Evolutionary conservation across 2,113 vertebrate species (phyloP).

Genomic region (Ictalurus punctatus): DNA sequence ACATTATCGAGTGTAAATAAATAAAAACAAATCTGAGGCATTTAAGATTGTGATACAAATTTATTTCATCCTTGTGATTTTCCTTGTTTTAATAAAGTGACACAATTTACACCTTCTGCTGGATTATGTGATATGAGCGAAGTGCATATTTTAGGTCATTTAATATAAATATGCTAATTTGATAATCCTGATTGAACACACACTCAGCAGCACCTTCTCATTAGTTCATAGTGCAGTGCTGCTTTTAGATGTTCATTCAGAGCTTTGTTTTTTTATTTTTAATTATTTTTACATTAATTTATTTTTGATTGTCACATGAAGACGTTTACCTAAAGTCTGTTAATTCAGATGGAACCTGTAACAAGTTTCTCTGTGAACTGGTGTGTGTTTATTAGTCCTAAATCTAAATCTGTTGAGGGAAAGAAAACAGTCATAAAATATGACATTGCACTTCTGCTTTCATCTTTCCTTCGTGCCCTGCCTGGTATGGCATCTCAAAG

Average conservation of each 20-base stretch:
- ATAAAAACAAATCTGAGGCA: not conserved
- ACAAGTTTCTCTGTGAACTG: constrained; percentile 1
- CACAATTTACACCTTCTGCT: not conserved
- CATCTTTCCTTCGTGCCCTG: constrained; percentile 39
- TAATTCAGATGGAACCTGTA: not conserved
- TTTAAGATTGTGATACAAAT: not conserved
- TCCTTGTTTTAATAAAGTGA: not conserved
- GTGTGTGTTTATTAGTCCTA: constrained; percentile 32
- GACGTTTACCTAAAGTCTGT: not conserved
- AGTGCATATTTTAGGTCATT: not conserved
- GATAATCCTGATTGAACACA: not conserved
- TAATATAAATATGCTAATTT: not conserved
- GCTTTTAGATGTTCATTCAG: not conserved
- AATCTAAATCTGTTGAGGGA: constrained; percentile 42
- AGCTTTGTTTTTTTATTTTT: not conserved
- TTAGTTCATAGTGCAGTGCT: not conserved
- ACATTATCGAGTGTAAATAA: not conserved
- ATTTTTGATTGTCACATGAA: constrained; percentile 9
- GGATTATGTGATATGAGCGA: not conserved
- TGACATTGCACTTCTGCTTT: constrained; percentile 34
- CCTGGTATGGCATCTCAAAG: constrained; percentile 47
- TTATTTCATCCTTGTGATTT: not conserved
- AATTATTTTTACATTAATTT: not conserved
- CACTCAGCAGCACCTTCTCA: not conserved
- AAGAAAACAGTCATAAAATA: not conserved